Conservation (phyloP, 2,797 vertebrate genomes). For the Coluber constrictor region DNA sequence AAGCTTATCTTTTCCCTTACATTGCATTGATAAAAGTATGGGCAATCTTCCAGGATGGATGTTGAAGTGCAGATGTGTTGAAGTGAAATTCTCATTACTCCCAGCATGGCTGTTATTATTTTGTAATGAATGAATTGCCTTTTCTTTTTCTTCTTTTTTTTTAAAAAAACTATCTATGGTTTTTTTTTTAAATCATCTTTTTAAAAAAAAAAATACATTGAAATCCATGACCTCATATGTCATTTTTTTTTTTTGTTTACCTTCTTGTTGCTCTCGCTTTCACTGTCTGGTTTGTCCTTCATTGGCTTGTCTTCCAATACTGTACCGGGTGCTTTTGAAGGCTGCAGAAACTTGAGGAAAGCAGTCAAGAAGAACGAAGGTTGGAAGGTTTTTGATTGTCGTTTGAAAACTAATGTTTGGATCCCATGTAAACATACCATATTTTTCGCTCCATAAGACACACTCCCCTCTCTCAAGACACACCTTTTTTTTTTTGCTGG, state of each 20-base stretch:
- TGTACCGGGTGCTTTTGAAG: slow-evolving; percentile 83
- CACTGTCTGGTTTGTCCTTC: slow-evolving; percentile 79
- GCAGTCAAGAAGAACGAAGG: slow-evolving; percentile 84
- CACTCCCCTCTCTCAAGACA: too few relatives aligned
- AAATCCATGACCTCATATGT: slow-evolving; percentile 73
- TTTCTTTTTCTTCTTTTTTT: too few relatives aligned
- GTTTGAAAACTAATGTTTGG: slow-evolving; percentile 68
- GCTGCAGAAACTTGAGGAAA: slow-evolving; percentile 88
- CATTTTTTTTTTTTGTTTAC: slow-evolving; percentile 67
- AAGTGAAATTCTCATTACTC: background rate
- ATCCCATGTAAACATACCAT: slow-evolving; percentile 53
- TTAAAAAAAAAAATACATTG: slow-evolving; percentile 62
- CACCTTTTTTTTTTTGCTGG: too few relatives aligned
- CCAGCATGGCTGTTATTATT: slow-evolving; percentile 40
- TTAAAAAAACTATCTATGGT: slow-evolving; percentile 64
- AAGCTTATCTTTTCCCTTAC: background rate
- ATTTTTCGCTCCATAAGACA: too few relatives aligned
- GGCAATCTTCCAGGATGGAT: background rate
- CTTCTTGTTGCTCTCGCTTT: slow-evolving; percentile 75
- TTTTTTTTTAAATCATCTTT: slow-evolving; percentile 63
- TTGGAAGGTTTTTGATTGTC: slow-evolving; percentile 82
- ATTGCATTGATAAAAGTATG: background rate
- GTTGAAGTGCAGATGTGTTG: background rate
- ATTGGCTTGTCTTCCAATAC: slow-evolving; percentile 82
- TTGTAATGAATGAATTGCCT: slow-evolving; percentile 68